Conservation (phyloP, 2,888 invertebrate species). For the Macroteleia sp. region DNA sequence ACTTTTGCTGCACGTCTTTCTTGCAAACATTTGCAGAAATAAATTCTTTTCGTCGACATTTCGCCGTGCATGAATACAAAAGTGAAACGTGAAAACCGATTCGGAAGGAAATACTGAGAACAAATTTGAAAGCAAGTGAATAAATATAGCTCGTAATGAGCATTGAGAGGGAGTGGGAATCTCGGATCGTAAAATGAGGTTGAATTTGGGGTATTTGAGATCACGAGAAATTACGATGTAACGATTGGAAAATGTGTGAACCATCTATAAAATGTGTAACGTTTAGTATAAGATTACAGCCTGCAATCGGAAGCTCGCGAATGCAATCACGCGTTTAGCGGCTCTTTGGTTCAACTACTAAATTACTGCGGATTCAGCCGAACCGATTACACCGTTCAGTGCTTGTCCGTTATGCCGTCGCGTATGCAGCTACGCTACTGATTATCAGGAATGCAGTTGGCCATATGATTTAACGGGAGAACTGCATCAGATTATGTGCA, state of each 20-base stretch:
- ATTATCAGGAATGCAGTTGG: conserved; percentile 76
- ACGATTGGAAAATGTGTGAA: not conserved
- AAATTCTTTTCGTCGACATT: not conserved
- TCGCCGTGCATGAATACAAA: not conserved
- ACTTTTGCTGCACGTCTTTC: not conserved
- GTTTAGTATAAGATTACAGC: conserved; percentile 37
- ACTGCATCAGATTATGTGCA: conserved; percentile 74
- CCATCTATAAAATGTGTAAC: conserved; percentile 33
- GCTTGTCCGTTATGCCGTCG: conserved; percentile 69
- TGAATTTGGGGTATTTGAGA: not conserved
- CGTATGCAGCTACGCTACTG: conserved; percentile 67
- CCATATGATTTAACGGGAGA: conserved; percentile 74
- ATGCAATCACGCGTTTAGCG: conserved; percentile 73
- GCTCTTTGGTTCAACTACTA: conserved; percentile 70
- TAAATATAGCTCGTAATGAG: conserved; percentile 27
- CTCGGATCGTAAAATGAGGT: conserved; percentile 6
- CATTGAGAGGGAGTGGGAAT: conserved; percentile 12
- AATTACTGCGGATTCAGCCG: conserved; percentile 73
- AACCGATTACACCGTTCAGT: conserved; percentile 73
- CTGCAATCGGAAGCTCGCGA: conserved; percentile 61
- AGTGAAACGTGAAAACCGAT: not conserved
- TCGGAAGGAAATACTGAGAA: not conserved
- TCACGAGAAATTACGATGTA: no score
- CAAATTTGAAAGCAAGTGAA: conserved; percentile 10
- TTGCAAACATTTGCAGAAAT: not conserved